Evolutionary conservation across 2,113 vertebrate species (phyloP), one percentile per base, ranked within the genome.

Genomic region (Amphilophus citrinellus): DNA sequence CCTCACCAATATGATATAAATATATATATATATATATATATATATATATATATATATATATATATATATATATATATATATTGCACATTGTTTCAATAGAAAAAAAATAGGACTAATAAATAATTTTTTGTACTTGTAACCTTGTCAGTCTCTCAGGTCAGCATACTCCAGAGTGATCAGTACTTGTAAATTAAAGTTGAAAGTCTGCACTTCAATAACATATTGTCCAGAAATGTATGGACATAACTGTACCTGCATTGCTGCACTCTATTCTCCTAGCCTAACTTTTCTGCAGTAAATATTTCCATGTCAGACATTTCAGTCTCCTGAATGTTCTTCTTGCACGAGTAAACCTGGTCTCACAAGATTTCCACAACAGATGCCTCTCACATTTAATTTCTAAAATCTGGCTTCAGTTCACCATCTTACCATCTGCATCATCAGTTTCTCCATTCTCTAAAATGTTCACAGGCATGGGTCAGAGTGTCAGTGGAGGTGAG

Each of bases 351-450:
- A 56, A 73, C 30, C 27, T 73, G 68, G 27, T 73, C 68, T 73
- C 68, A 73, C n/a, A 56, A 73, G 47, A 73, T 73, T 73, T 56
- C 47, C 68, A 73, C 68, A 73, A 73, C 68, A 73, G 68, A 73
- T 73, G 68, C 10, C 47, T 14, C 47, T 73, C 18, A 73, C 47
- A 73, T 73, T 73, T 73, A 35, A 56, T 73, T 53, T 56, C 68
- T 32, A 56, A 47, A 56, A n/a, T 73, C 47, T 56, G 68, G 68
- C 68, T 73, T 73, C 68, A n/a, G 3, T 32, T 56, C 47, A 20
- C 47, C 47, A 14, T 73, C 68, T n/a, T 73, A 35, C 68, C 68
- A 73, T 73, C 68, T 73, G 68, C 27, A 73, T 32, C 68, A 56
- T 32, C 68, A 56, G 20, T 73, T 73, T 35, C 47, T 27, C 27